A percentile compares a stretch with the other conserved stretches of the same genome.
Evolutionary conservation across 2,888 invertebrate genomes (phyloP).

Genomic region (Branchinecta sandiegonensis): DNA sequence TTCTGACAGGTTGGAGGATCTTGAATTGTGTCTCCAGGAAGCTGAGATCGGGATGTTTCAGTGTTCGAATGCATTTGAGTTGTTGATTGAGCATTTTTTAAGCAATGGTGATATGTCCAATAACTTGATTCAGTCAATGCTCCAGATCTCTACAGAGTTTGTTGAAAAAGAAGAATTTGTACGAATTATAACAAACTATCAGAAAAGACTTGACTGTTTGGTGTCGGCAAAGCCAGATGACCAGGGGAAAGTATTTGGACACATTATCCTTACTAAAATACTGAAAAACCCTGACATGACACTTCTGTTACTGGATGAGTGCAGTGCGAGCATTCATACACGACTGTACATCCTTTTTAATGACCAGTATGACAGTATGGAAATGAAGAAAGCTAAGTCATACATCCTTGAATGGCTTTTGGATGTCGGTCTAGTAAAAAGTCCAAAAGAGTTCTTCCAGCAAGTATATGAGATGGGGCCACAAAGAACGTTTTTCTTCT

Average conservation of each 20-base stretch:
- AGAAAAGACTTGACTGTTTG: background rate
- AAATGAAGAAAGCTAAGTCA: background rate
- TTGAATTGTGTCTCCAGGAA: slow-evolving; percentile 4
- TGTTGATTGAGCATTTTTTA: background rate
- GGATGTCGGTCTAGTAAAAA: background rate
- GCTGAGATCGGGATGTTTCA: background rate
- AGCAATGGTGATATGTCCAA: background rate
- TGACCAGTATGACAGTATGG: background rate
- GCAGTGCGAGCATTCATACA: background rate
- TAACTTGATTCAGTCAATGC: background rate
- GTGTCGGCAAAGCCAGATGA: background rate
- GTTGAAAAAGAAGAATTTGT: background rate
- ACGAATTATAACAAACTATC: background rate
- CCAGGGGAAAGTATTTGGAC: background rate
- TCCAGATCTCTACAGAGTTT: background rate
- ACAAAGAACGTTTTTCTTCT: slow-evolving; percentile 18
- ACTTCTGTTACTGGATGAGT: background rate
- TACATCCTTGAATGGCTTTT: background rate
- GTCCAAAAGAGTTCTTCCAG: background rate
- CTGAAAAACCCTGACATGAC: background rate
- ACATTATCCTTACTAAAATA: background rate
- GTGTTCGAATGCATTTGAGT: background rate
- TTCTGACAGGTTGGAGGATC: background rate
- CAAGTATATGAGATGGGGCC: background rate
- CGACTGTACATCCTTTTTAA: background rate